Percentiles rank a stretch among this genome's conserved stretches.
phyloP scores from a whole-genome alignment of 2,888 invertebrate species.

The Terebella lapidaria region DNA sequence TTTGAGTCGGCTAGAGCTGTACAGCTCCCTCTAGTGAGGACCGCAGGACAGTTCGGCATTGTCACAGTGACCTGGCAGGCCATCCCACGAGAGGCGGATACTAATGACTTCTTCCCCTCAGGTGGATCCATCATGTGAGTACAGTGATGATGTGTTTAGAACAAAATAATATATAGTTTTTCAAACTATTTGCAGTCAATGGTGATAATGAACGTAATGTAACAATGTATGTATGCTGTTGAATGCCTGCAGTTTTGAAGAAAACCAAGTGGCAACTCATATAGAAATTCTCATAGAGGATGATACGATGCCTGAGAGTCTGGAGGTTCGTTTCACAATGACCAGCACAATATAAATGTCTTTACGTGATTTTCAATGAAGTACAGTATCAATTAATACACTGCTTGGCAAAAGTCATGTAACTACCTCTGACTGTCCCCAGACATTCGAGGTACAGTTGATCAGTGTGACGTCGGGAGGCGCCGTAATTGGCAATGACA shows the following conservation, averaged over 20 bases:
- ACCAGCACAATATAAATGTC: no score
- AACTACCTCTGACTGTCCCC: conserved; percentile 15
- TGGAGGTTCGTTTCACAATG: conserved; percentile 47
- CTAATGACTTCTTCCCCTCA: conserved; percentile 37
- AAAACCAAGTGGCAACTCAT: conserved; percentile 31
- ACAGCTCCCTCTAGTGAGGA: conserved; percentile 31
- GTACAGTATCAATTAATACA: neutral
- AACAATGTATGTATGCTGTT: no score
- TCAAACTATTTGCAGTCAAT: no score
- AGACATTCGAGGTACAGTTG: conserved; percentile 47
- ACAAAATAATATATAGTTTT: no score
- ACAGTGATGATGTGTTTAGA: no score
- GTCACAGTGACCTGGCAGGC: conserved; percentile 45
- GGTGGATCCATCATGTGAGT: conserved; percentile 38
- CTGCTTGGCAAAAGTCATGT: neutral
- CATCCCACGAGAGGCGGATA: conserved; percentile 36
- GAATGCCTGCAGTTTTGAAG: conserved; percentile 17
- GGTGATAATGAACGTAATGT: no score
- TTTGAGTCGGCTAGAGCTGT: conserved; percentile 41
- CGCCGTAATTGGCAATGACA: conserved; percentile 32
- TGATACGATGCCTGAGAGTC: conserved; percentile 37
- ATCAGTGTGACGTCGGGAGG: conserved; percentile 38
- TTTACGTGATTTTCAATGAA: no score
- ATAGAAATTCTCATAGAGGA: conserved; percentile 42
- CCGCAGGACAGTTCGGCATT: conserved; percentile 37